Base-by-base conservation (phyloP, 2,888 invertebrate genomes). In the Clunio marinus region DNA sequence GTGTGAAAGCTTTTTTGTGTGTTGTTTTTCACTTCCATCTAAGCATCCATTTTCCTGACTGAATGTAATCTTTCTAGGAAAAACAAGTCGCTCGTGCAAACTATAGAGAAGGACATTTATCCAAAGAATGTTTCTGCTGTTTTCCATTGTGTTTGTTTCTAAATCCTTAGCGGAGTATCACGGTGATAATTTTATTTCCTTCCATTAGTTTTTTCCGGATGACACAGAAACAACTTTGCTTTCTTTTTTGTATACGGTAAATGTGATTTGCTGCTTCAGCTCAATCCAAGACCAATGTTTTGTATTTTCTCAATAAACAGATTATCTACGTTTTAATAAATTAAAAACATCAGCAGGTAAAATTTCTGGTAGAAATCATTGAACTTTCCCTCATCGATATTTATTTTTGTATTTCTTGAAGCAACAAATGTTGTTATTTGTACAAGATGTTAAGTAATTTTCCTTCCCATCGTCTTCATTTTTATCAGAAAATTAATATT, bases 131-230 rank as follows among this genome's bases (percentile, higher is more conserved):
- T n/a, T n/a, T n/a, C n/a, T n/a, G n/a, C n/a, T n/a, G n/a, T n/a
- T n/a, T n/a, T n/a, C n/a, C n/a, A n/a, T n/a, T n/a, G n/a, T n/a
- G n/a, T n/a, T n/a, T n/a, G n/a, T n/a, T n/a, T n/a, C n/a, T n/a
- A n/a, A n/a, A n/a, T n/a, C n/a, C 10, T 10, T 15, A 13, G 10
- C 41, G 41, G 15, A 10, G 41, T 51, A 51, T 22, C 8, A 51
- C 51, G 51, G 51, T 22, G 51, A 51, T 51, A 51, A 51, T 51
- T 51, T 51, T 51, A 51, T 51, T 51, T 51, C 51, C 7, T 51
- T 51, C 51, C 51, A 51, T 51, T 51, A 51, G 51, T 51, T 51
- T 51, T 22, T 8, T 51, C 51, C 2, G 35, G 41, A 41, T n/a
- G 15, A 2, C 51, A 13, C 5, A 32, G 7, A 22, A 22, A 51